Conservation (phyloP, 2,797 vertebrate genomes). For the Gymnodraco acuticeps region DNA sequence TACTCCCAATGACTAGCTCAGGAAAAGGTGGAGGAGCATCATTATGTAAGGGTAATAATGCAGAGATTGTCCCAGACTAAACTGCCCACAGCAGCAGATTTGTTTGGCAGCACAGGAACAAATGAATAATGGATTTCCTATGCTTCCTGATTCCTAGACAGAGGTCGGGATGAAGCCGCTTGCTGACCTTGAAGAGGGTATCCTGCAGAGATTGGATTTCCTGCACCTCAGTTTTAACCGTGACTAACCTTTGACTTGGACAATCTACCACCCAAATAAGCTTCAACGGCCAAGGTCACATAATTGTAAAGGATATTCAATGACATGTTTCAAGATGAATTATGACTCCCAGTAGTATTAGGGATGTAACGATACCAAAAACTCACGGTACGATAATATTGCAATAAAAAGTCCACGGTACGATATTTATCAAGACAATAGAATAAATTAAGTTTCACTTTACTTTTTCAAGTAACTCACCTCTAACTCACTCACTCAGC, state of each 20-base stretch:
- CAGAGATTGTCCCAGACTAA: constrained; percentile 4
- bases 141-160: constrained; percentile 47
- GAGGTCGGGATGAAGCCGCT: constrained; percentile 17
- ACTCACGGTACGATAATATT: no score
- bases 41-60: constrained; percentile 13
- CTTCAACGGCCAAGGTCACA: constrained; percentile 1
- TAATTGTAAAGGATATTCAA: background rate
- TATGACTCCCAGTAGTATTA: background rate
- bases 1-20: background rate
- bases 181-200: constrained; percentile 23
- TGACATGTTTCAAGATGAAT: constrained; percentile 1
- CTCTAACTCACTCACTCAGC: no score
- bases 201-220: constrained; percentile 22
- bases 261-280: background rate
- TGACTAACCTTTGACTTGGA: background rate
- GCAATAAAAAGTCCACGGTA: no score
- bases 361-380: no score
- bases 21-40: background rate
- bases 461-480: no score
- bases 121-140: constrained; percentile 46
- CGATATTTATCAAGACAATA: no score
- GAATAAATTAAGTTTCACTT: no score
- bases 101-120: constrained; percentile 27
- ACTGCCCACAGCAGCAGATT: background rate
- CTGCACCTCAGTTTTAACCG: background rate